Evolutionary conservation across 1,140 invertebrate species (phyloP), one percentile per base, ranked within the genome.

Genomic region (Aplysia californica): DNA sequence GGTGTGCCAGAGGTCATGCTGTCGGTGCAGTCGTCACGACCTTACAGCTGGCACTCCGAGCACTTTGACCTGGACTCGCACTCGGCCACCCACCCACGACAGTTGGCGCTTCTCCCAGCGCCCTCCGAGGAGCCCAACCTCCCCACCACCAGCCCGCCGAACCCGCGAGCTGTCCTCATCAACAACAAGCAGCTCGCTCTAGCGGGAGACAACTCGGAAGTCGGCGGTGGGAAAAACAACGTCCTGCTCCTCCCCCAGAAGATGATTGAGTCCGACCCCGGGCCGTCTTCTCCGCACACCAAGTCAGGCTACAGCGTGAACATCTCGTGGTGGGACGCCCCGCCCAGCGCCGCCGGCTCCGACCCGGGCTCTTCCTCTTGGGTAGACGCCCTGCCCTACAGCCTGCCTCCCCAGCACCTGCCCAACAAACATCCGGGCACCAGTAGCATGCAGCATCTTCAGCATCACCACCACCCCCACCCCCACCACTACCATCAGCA

Each of bases 11-110:
- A 79, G 0, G 81, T 83, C 0, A 80, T 84, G 80, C 39, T 82
- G 61, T 78, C 83, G 4, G 76, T 82, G 15, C 79, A 77, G 31
- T 77, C 81, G 6, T 80, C 79, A 41, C 76, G 87, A n/a, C 87
- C 87, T 0, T 86, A 85, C 66, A 86, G 85, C 67, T 88, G 87
- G 87, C 86, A 88, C 61, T 85, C 85, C 79, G 87, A 88, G 73
- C 83, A 79, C 61, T 88, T 88, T 79, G 85, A 88, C 50, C 71
- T 88, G n/a, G 86, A 88, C 75, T 59, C 79, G 20, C 33, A 70
- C 61, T n/a, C n/a, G n/a, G n/a, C n/a, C n/a, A n/a, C n/a, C n/a
- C n/a, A n/a, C n/a, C n/a, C n/a, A n/a, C n/a, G n/a, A n/a, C n/a
- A n/a, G n/a, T n/a, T n/a, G n/a, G n/a, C n/a, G n/a, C n/a, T n/a